Conservation (phyloP, 2,888 invertebrate genomes). For the Carcina quercana region DNA sequence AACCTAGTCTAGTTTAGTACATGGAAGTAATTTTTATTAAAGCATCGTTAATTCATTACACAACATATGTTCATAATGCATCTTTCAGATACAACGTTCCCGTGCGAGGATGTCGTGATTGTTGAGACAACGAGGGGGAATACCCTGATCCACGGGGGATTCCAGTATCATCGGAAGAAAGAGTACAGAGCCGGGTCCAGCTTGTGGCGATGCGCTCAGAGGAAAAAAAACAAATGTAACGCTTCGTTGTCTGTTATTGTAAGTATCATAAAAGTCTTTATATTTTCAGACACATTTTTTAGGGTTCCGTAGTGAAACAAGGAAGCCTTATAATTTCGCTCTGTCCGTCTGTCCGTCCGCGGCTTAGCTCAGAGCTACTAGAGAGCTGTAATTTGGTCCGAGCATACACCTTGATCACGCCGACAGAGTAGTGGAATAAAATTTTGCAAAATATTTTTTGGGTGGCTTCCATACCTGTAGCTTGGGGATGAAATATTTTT, state of each 20-base stretch:
- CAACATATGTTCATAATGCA: too few relatives aligned
- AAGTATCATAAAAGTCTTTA: background rate
- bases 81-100: too few relatives aligned
- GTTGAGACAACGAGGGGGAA: conserved; percentile 2
- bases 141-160: conserved; percentile 6
- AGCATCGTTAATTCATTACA: too few relatives aligned
- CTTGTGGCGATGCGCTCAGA: conserved; percentile 9
- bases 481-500: too few relatives aligned
- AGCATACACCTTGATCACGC: background rate
- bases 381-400: background rate
- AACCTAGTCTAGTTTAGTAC: too few relatives aligned
- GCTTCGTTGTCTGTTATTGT: conserved; percentile 2
- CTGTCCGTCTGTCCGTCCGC: background rate
- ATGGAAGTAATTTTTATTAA: too few relatives aligned
- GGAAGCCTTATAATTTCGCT: background rate
- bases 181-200: conserved; percentile 5
- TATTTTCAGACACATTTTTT: background rate
- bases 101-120: conserved; percentile 3
- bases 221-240: conserved; percentile 4
- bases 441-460: too few relatives aligned
- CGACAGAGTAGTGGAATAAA: too few relatives aligned
- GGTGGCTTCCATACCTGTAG: too few relatives aligned
- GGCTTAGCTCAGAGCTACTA: background rate
- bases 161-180: conserved; percentile 10
- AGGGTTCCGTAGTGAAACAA: background rate